Conservation (phyloP, 1,140 invertebrate species). For the Neodiprion pinetum region DNA sequence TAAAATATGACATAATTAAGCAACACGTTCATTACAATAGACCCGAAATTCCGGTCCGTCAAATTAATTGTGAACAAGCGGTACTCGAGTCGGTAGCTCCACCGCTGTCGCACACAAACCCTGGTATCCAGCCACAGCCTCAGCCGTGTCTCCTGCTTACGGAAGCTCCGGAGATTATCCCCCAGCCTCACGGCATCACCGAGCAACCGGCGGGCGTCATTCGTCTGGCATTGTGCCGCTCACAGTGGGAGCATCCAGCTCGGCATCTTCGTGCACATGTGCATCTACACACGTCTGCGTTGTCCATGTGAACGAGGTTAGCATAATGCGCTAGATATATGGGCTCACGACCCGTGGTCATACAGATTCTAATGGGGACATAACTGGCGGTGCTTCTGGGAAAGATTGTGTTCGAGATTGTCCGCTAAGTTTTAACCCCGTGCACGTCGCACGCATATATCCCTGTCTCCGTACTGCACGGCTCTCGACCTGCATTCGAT, state of each 20-base stretch:
- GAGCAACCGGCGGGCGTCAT: conserved; percentile 22
- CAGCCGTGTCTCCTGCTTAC: conserved; percentile 25
- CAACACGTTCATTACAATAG: conserved; percentile 32
- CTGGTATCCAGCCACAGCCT: too few relatives aligned
- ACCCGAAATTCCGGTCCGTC: conserved; percentile 26
- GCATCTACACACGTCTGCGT: conserved; percentile 27
- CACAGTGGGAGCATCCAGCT: conserved; percentile 40
- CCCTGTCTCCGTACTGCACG: background rate
- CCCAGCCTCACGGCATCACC: background rate
- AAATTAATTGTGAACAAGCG: conserved; percentile 41
- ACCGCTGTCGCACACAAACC: too few relatives aligned
- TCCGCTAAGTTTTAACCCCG: conserved; percentile 8
- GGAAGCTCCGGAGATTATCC: conserved; percentile 31
- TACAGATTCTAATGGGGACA: conserved; percentile 48
- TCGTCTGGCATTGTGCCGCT: conserved; percentile 34
- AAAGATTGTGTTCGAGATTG: conserved; percentile 40
- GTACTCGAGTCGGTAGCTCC: background rate
- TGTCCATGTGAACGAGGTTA: conserved; percentile 37
- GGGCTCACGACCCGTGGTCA: conserved; percentile 49
- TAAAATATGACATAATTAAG: conserved; percentile 13
- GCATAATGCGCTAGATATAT: conserved; percentile 42
- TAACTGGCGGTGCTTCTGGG: conserved; percentile 34
- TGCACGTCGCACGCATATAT: background rate
- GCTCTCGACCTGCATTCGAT: too few relatives aligned
- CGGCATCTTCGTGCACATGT: conserved; percentile 24